Conservation (phyloP, 2,888 invertebrate genomes). For the Ctenicera cuprea region DNA sequence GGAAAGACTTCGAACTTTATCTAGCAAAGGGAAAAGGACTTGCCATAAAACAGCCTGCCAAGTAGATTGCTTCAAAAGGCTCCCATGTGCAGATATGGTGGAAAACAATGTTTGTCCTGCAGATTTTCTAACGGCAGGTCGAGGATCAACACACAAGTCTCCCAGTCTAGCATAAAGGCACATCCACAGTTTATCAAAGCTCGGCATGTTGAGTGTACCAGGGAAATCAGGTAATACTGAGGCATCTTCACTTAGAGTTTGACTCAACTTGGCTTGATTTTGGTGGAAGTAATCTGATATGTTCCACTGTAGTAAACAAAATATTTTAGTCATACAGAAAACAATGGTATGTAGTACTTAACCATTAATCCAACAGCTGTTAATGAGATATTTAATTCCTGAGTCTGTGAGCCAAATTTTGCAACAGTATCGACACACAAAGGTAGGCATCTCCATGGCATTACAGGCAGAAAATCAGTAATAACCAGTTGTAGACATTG, state of each 20-base stretch:
- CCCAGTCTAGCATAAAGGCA: constrained; percentile 92
- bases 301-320: constrained; percentile 87
- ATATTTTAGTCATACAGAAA: constrained; percentile 43
- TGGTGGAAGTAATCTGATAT: constrained; percentile 98
- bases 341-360: too few species aligned
- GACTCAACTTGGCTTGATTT: constrained; percentile 90
- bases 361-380: constrained; percentile 98
- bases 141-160: constrained; percentile 94
- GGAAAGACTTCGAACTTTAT: constrained; percentile 88
- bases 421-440: constrained; percentile 94
- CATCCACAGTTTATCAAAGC: constrained; percentile 97
- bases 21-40: constrained; percentile 95
- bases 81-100: constrained; percentile 96
- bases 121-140: constrained; percentile 97
- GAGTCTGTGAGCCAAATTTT: constrained; percentile 96
- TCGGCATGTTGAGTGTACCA: constrained; percentile 87
- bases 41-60: constrained; percentile 98
- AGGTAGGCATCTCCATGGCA: constrained; percentile 94
- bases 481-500: constrained; percentile 96
- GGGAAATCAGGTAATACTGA: constrained; percentile 90
- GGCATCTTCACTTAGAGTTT: constrained; percentile 83
- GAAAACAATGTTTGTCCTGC: constrained; percentile 98
- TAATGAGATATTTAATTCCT: constrained; percentile 97
- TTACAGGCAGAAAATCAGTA: constrained; percentile 94
- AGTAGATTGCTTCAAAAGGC: constrained; percentile 88